Conservation (phyloP, 2,797 vertebrate genomes). For the Molossus molossus region DNA sequence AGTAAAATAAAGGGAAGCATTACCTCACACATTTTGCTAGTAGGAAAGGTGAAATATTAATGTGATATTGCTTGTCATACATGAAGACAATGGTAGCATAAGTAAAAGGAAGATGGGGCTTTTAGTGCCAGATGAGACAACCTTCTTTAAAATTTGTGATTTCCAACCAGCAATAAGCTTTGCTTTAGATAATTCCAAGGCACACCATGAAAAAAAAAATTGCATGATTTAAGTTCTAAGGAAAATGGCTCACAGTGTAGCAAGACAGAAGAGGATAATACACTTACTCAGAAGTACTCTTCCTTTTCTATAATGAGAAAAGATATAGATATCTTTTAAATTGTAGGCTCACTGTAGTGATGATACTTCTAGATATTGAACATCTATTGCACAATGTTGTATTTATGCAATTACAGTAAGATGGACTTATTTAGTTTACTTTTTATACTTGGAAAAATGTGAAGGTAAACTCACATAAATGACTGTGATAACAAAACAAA, state of each 20-base stretch:
- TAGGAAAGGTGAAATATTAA: slow-evolving; percentile 76
- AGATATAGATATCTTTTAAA: slow-evolving; percentile 62
- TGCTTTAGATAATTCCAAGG: slow-evolving; percentile 67
- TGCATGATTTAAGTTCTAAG: slow-evolving; percentile 49
- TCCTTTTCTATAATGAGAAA: slow-evolving; percentile 31
- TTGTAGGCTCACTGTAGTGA: slow-evolving; percentile 45
- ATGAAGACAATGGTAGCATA: slow-evolving; percentile 61
- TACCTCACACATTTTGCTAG: slow-evolving; percentile 78
- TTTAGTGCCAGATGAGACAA: slow-evolving; percentile 57
- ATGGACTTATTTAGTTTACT: slow-evolving; percentile 68
- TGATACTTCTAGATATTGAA: slow-evolving; percentile 44
- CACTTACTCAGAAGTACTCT: slow-evolving; percentile 56
- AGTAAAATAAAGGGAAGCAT: slow-evolving; percentile 73
- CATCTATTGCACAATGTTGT: slow-evolving; percentile 12
- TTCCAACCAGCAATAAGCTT: slow-evolving; percentile 70
- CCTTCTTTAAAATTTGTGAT: slow-evolving; percentile 57
- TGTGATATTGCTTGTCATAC: slow-evolving; percentile 68
- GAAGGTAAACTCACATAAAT: slow-evolving; percentile 60
- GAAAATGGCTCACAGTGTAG: slow-evolving; percentile 49
- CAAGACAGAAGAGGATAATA: slow-evolving; percentile 29
- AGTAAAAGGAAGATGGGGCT: slow-evolving; percentile 65
- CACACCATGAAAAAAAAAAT: slow-evolving; percentile 49
- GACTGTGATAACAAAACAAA: slow-evolving; percentile 62
- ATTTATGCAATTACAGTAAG: slow-evolving; percentile 17
- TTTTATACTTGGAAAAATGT: slow-evolving; percentile 66